Evolutionary conservation across 2,113 vertebrate genomes (phyloP), one percentile per base, ranked within the genome.

Genomic region (Pelusios castaneus): DNA sequence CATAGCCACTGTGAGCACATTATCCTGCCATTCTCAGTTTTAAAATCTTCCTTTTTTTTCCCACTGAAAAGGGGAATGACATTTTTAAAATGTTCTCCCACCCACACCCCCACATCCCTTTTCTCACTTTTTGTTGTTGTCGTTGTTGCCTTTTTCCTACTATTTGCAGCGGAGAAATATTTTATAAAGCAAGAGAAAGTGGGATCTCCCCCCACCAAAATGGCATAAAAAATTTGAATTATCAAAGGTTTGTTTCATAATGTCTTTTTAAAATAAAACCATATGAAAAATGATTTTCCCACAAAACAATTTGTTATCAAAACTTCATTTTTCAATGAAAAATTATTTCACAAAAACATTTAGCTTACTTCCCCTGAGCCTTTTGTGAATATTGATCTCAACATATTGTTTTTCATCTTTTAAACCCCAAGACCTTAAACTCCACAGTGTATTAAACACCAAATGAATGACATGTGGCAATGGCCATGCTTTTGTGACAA

Each of bases 401-500:
- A 92, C 70, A 85, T 2, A 17, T 45, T 80, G 3, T 0, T 43
- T 87, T 82, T 81, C 2, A 14, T 81, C 2, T 1, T 76, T 45
- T 80, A 82, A 87, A 8, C 25, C 22, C 24, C 63, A 27, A 2
- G 56, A 25, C 14, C 89, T 95, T 76, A 82, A 79, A 85, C 3
- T 85, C 84, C 16, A 77, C 8, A 88, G 10, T 29, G 3, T 88
- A 19, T 41, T 77, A 82, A 41, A n/a, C 45, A 67, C 38, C 56
- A 81, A 73, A 19, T 24, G 82, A 78, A 51, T 82, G 92, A 67
- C 45, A 5, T 0, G 0, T 78, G 90, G 63, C 77, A 17, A 17
- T 78, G 60, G 80, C 80, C 16, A 29, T 89, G 89, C 84, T 16
- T 89, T 81, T 93, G 80, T 96, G 95, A 86, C 79, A 38, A 75